Conservation (phyloP, 2,113 vertebrate species). For the Podarcis raffonei region DNA sequence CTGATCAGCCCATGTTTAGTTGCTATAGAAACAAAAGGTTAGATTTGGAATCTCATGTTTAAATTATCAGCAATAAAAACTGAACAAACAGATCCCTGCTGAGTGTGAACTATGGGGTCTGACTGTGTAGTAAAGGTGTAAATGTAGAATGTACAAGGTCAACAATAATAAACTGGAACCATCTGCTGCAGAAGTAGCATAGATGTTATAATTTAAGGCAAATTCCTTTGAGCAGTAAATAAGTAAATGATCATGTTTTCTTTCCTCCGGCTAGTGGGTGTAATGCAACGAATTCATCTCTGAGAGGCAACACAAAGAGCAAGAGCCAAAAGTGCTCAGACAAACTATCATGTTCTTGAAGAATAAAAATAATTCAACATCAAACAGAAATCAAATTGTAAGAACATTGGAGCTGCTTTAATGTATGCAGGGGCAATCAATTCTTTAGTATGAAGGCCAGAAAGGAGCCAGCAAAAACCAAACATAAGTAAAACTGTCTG, state of each 20-base stretch:
- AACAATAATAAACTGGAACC: constrained; percentile 40
- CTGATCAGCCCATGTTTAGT: constrained; percentile 67
- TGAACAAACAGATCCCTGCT: constrained; percentile 61
- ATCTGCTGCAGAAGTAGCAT: background rate
- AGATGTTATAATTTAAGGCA: background rate
- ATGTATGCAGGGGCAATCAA: constrained; percentile 37
- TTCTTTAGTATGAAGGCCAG: constrained; percentile 18
- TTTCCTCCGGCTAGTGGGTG: constrained; percentile 1
- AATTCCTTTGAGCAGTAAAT: background rate
- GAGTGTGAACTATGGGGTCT: constrained; percentile 49
- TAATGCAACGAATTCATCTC: constrained; percentile 17
- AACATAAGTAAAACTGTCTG: constrained; percentile 38
- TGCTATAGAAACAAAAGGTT: constrained; percentile 77
- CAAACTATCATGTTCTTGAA: constrained; percentile 21
- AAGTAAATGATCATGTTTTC: constrained; percentile 15
- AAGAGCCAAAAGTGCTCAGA: background rate
- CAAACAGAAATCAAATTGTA: constrained; percentile 19
- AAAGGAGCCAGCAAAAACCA: constrained; percentile 52
- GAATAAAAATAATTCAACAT: constrained; percentile 19
- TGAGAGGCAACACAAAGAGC: background rate
- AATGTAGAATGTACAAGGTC: constrained; percentile 43
- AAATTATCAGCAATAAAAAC: constrained; percentile 71
- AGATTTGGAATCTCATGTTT: constrained; percentile 57
- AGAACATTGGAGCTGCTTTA: background rate
- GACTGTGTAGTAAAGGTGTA: constrained; percentile 52